A percentile compares a stretch with the other conserved stretches of the same genome.
Evolutionary conservation across 2,113 vertebrate species (phyloP).

Genomic region (Ancistrus triradiatus): DNA sequence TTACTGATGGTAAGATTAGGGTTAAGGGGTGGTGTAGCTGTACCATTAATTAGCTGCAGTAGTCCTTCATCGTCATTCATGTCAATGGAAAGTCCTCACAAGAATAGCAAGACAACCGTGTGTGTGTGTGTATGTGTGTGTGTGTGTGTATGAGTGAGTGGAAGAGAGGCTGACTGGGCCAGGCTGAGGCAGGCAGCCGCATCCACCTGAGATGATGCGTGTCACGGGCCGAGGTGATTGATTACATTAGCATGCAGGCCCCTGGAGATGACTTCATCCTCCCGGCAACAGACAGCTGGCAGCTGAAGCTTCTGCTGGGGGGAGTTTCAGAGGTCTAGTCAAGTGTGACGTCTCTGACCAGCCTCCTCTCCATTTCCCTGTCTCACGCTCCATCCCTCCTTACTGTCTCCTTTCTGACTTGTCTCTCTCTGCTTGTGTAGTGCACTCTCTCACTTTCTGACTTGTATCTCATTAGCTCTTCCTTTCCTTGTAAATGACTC

Average conservation of each 20-base stretch:
- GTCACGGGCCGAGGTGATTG: constrained; percentile 57
- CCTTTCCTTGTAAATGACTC: constrained; percentile 32
- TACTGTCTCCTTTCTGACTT: constrained; percentile 1
- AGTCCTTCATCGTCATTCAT: no score
- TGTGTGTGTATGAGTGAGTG: constrained; percentile 2
- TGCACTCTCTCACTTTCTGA: constrained; percentile 18
- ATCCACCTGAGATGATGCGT: constrained; percentile 51
- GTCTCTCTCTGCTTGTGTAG: constrained; percentile 14
- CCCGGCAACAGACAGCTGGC: constrained; percentile 59
- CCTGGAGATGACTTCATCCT: constrained; percentile 59
- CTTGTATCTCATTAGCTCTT: constrained; percentile 24
- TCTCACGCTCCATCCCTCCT: background rate
- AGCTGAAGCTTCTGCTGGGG: constrained; percentile 51
- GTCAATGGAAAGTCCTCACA: no score
- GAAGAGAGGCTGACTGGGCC: constrained; percentile 32
- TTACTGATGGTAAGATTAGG: no score
- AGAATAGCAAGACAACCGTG: no score
- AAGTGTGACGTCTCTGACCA: constrained; percentile 52
- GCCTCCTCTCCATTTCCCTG: constrained; percentile 29
- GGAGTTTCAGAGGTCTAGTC: constrained; percentile 48
- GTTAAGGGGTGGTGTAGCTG: no score
- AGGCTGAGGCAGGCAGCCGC: constrained; percentile 36
- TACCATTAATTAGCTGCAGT: no score
- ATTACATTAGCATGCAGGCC: constrained; percentile 57
- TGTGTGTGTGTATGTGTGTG: constrained; percentile 7